Percentiles rank a stretch among this genome's conserved stretches.
phyloP scores from a whole-genome alignment of 2,888 invertebrate species.

The Amorpha juglandis region DNA sequence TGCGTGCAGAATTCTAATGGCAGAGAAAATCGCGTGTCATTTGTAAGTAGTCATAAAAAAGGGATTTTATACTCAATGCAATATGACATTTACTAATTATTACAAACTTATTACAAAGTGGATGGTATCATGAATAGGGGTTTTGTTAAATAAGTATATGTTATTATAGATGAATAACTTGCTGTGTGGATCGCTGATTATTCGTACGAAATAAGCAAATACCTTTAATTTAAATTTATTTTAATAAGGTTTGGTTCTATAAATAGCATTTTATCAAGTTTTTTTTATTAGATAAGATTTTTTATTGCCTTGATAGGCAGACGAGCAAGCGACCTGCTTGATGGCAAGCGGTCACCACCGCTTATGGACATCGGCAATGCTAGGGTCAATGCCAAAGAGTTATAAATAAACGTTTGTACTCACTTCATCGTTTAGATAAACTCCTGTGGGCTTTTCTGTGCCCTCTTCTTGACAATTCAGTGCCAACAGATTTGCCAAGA shows the following conservation, averaged over 20 bases:
- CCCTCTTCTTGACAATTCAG: constrained; percentile 69
- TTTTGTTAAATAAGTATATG: neutral
- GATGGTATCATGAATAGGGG: neutral
- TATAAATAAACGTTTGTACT: constrained; percentile 42
- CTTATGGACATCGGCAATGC: too few relatives aligned
- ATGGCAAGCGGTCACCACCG: too few relatives aligned
- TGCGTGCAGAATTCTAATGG: constrained; percentile 34
- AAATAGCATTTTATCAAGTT: too few relatives aligned
- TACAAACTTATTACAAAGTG: neutral
- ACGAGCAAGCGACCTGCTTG: too few relatives aligned
- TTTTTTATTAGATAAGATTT: too few relatives aligned
- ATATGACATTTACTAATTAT: constrained; percentile 13
- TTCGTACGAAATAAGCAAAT: too few relatives aligned
- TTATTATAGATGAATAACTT: neutral
- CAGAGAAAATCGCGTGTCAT: constrained; percentile 50
- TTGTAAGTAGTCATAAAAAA: neutral
- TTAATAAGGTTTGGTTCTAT: too few relatives aligned
- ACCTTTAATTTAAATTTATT: too few relatives aligned
- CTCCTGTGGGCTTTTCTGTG: constrained; percentile 44
- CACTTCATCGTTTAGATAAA: constrained; percentile 52
- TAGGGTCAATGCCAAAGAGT: neutral
- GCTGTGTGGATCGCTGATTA: too few relatives aligned
- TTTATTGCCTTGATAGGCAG: too few relatives aligned
- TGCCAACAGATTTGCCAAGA: constrained; percentile 66
- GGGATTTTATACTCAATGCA: neutral